Base-by-base conservation (phyloP, 2,888 invertebrate genomes). In the Sphaeridia pumilis region DNA sequence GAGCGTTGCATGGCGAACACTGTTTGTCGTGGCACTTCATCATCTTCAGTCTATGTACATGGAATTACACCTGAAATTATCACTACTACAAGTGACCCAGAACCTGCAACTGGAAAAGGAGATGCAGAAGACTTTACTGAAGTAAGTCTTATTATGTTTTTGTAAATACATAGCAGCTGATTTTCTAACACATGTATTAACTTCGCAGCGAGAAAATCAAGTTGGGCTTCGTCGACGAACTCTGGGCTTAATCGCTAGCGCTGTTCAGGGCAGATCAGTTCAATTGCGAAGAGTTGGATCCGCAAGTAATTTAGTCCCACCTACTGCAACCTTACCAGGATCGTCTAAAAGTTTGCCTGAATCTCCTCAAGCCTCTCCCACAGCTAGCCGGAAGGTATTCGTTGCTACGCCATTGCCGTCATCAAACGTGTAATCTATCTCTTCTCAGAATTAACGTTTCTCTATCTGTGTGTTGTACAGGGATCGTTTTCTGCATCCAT, bases 1-100 rank as follows among this genome's bases (percentile, higher is more conserved):
- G 80, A 80, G 10, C 87, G 88, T 67, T 93, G 92, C 70, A 85
- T 84, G 68, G 75, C 77, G 46, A 78, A 80, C 55, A 81, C 80
- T 17, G 74, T 76, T n/a, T 84, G 84, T 63, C 50, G 58, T 36
- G 61, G 62, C n/a, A 20, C 52, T 38, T 10, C 27, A 46, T 36
- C 10, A 48, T 44, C 26, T 36, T 49, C 4, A 50, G 31, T 38
- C 25, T 22, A 5, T 20, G 17, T 17, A 17, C 38, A 38, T 17
- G 38, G 12, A 14, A 5, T 17, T 14, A 50, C 59, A 4, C 64
- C 64, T 5, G 61, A 61, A 56, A 62, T 62, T n/a, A 58, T 64
- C 17, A 64, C 60, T 10, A 62, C 61, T 7, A 60, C 60, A 24
- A 63, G 56, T 50, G 60, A 63, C 1, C 59, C n/a, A n/a, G n/a